These are phyloP conservation scores for Hydrolagus colliei DNA, from an alignment of 2,797 vertebrate species.

Conservation along the genomic window DNA sequence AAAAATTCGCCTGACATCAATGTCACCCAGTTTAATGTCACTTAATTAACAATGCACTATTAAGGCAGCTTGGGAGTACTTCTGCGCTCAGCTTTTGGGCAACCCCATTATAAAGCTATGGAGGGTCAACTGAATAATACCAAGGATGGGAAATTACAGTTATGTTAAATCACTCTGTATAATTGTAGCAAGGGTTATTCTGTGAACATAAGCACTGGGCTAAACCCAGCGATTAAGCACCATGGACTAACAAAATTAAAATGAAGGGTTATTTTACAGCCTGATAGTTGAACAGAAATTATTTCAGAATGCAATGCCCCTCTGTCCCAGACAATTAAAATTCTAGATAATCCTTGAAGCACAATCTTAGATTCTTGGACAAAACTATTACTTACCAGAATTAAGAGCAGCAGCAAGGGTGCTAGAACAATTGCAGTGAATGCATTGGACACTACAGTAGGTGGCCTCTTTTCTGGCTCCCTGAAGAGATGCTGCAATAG, in stretches of 20 bases:
- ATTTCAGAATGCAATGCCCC: no score
- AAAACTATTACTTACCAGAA: slow-evolving; percentile 70
- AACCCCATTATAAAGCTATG: no score
- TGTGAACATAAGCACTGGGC: no score
- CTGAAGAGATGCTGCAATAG: slow-evolving; percentile 83
- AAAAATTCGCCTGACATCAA: background rate
- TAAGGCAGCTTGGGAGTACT: background rate
- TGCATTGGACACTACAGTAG: slow-evolving; percentile 84
- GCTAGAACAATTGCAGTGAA: slow-evolving; percentile 89
- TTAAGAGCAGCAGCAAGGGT: slow-evolving; percentile 81
- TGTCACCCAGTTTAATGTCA: background rate
- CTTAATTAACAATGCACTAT: background rate
- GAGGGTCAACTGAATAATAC: no score
- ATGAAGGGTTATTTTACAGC: no score
- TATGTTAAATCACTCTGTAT: no score
- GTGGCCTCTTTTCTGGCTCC: slow-evolving; percentile 94
- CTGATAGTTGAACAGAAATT: no score
- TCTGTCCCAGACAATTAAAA: background rate
- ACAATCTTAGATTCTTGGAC: background rate
- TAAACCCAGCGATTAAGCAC: no score
- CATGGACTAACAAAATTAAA: no score
- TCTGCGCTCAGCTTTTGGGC: no score
- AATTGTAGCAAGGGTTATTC: no score
- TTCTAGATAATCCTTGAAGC: background rate
- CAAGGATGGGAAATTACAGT: no score